Base-by-base conservation (phyloP, 2,797 vertebrate genomes). In the Pseudomugil tenellus region DNA sequence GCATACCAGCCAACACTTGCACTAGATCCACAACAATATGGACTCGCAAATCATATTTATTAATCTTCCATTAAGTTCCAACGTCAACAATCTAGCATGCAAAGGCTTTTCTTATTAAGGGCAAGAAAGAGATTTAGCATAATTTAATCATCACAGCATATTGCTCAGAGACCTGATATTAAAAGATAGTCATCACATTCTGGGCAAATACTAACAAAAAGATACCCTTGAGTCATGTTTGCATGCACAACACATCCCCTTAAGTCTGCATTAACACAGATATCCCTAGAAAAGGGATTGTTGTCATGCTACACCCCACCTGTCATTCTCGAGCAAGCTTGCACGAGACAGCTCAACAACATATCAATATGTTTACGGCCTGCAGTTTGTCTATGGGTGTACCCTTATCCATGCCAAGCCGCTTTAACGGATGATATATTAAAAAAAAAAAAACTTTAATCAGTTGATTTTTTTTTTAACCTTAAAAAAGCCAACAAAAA, bases 201-300 rank as follows among this genome's bases (percentile, higher is more conserved):
- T 74, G 75, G 65, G 75, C 80, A 79, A 85, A 77, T 80, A 84
- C 84, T 76, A 90, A 86, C 89, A 89, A 89, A 84, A 92, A 86
- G 80, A 84, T 62, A 70, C 61, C 61, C 67, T 81, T 61, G 54
- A 77, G 62, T 86, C 46, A 59, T 54, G 71, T 76, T 79, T 77
- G 39, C 71, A 76, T 51, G 68, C 52, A 26, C 54, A 10, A 34
- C 75, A 72, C 67, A 84, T 85, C 85, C 85, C 59, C 72, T 84
- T 87, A 88, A 91, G 86, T 77, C 82, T 82, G 84, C 76, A 90
- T 92, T 92, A 87, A 80, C 84, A 91, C 79, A 89, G 73, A 92
- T 85, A 87, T 76, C 61, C 64, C 73, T 72, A 65, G 77, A 60
- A 84, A 63, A 58, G 43, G 43, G 71, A 43, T 23, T 66, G 73